phyloP scores from a whole-genome alignment of 2,113 vertebrate genomes.

The Hassar affinis region DNA sequence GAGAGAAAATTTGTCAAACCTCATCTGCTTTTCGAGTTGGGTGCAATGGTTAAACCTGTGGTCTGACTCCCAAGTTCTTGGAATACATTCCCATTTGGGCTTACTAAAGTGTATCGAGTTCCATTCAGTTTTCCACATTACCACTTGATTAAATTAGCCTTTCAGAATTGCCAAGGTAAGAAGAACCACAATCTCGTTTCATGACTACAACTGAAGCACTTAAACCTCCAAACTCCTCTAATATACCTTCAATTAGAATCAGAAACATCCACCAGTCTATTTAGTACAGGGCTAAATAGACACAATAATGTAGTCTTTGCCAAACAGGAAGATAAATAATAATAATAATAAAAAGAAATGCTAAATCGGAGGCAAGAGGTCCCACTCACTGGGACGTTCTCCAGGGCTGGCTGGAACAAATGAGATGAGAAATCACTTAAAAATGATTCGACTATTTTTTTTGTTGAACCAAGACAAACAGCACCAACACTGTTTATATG shows the following conservation, averaged over 20 bases:
- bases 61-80: not conserved
- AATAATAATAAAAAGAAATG: not conserved
- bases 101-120: slow-evolving; percentile 21
- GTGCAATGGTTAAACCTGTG: not conserved
- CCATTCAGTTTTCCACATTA: slow-evolving; percentile 1
- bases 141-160: slow-evolving; percentile 14
- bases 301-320: not conserved
- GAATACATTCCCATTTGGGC: slow-evolving; percentile 14
- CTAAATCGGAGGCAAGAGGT: not conserved
- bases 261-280: not conserved
- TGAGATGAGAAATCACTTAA: not conserved
- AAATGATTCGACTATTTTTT: not conserved
- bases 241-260: not conserved
- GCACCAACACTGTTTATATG: not conserved
- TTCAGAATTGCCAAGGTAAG: not conserved
- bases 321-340: not conserved
- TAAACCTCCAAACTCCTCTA: not conserved
- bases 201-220: not conserved
- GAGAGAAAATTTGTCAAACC: not conserved
- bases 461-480: not conserved
- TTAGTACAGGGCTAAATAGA: not conserved
- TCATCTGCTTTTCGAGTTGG: not conserved
- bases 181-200: not conserved
- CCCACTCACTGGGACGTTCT: not conserved
- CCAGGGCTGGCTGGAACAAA: not conserved